Conservation (phyloP, 30 jellyfish, hydroid and myxozoan genomes). For the Haliclystus octoradiatus region DNA sequence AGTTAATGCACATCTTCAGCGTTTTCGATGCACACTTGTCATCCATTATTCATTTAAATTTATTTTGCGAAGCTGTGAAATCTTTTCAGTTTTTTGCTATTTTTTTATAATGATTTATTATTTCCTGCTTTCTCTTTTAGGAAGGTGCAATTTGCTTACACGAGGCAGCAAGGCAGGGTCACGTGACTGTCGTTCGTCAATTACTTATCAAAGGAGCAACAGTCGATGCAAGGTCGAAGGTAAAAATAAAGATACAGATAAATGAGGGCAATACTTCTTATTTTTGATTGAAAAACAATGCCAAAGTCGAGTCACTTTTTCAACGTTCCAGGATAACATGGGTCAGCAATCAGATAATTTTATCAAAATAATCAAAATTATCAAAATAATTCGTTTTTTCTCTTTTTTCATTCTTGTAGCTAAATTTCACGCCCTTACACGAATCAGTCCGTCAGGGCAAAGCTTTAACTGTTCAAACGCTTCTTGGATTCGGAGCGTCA, state of each 20-base stretch:
- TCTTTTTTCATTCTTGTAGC: constrained; percentile 16
- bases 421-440: constrained; percentile 66
- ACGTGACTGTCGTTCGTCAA: constrained; percentile 66
- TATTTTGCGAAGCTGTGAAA: background rate
- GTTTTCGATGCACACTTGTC: too few species aligned
- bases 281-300: too few species aligned
- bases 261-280: too few species aligned
- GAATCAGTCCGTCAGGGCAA: constrained; percentile 85
- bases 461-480: constrained; percentile 63
- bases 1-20: too few species aligned
- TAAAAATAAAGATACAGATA: constrained; percentile 1
- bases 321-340: too few species aligned
- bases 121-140: constrained; percentile 8
- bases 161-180: constrained; percentile 95
- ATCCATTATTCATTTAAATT: background rate
- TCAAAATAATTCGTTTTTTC: too few species aligned
- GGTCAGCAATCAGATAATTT: too few species aligned
- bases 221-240: constrained; percentile 64
- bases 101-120: background rate
- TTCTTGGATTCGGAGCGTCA: constrained; percentile 85
- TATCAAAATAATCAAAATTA: too few species aligned
- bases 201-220: constrained; percentile 71
- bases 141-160: constrained; percentile 90
- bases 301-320: too few species aligned
- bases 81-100: background rate